Evolutionary conservation across 1,140 invertebrate species (phyloP).

Genomic region (Tachypleus tridentatus): DNA sequence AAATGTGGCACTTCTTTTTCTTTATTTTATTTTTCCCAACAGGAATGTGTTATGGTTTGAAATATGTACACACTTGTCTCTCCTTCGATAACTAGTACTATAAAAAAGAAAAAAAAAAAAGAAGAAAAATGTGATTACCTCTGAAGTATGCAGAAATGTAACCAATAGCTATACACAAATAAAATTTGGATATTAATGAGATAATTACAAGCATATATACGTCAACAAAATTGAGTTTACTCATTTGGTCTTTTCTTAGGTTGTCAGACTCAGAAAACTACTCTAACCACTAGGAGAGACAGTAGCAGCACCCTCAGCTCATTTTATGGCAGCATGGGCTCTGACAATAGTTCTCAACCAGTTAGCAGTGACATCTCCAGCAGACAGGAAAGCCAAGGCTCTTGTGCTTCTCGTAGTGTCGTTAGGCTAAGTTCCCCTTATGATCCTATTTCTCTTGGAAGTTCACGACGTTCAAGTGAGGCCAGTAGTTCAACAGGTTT

Average conservation of each 20-base stretch:
- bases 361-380: slow-evolving; percentile 40
- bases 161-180: too few relatives aligned
- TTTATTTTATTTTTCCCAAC: too few relatives aligned
- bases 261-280: slow-evolving; percentile 1
- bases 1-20: too few relatives aligned
- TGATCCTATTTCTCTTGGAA: slow-evolving; percentile 79
- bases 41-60: too few relatives aligned
- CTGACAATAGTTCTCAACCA: slow-evolving; percentile 45
- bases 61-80: too few relatives aligned
- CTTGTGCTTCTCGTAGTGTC: slow-evolving; percentile 36
- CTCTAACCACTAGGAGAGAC: slow-evolving; percentile 21
- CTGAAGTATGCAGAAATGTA: too few relatives aligned
- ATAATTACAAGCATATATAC: too few relatives aligned
- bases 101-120: too few relatives aligned
- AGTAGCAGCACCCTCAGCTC: slow-evolving; percentile 72
- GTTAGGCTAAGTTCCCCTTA: neutral
- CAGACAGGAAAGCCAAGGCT: slow-evolving; percentile 67
- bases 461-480: slow-evolving; percentile 58
- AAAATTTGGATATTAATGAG: too few relatives aligned
- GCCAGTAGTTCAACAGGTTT: slow-evolving; percentile 19
- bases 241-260: slow-evolving; percentile 1
- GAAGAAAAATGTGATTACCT: too few relatives aligned
- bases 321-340: slow-evolving; percentile 73
- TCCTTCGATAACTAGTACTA: too few relatives aligned
- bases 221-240: neutral